A percentile compares a stretch with the other conserved stretches of the same genome.
Evolutionary conservation across 2,113 vertebrate genomes (phyloP).

Genomic region (Etia nguti): DNA sequence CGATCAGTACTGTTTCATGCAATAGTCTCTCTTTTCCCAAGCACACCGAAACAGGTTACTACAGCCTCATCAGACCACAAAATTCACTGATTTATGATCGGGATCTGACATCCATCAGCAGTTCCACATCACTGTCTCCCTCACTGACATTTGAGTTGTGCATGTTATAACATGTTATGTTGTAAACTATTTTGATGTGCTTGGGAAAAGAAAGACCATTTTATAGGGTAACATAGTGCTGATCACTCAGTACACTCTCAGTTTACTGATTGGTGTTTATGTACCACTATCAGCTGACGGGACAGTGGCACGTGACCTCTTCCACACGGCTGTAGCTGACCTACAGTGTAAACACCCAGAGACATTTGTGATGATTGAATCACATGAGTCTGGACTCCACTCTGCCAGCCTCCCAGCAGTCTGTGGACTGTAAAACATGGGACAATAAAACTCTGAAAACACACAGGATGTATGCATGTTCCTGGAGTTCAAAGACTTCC

Average conservation of each 20-base stretch:
- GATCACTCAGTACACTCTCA: not conserved
- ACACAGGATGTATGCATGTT: not conserved
- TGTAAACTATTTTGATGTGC: not conserved
- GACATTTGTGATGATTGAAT: not conserved
- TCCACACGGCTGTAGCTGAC: not conserved
- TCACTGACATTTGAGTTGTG: not conserved
- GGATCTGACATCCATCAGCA: not conserved
- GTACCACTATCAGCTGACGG: not conserved
- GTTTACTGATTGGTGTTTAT: not conserved
- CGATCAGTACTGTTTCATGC: too few species aligned
- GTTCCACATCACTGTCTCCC: not conserved
- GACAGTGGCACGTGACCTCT: not conserved
- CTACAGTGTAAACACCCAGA: not conserved
- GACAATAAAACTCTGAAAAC: not conserved
- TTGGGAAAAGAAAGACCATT: not conserved
- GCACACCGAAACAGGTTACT: not conserved
- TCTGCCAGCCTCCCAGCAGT: not conserved
- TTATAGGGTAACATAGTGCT: not conserved
- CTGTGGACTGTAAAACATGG: not conserved
- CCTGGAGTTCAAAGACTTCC: not conserved
- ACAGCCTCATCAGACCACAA: not conserved
- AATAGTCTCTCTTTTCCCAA: too few species aligned
- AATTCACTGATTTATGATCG: not conserved
- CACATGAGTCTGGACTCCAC: too few species aligned
- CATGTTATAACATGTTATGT: not conserved